Evolutionary conservation across 92 coral and sea anemone species (phyloP).

Genomic region (Chrysogorgia sp.): DNA sequence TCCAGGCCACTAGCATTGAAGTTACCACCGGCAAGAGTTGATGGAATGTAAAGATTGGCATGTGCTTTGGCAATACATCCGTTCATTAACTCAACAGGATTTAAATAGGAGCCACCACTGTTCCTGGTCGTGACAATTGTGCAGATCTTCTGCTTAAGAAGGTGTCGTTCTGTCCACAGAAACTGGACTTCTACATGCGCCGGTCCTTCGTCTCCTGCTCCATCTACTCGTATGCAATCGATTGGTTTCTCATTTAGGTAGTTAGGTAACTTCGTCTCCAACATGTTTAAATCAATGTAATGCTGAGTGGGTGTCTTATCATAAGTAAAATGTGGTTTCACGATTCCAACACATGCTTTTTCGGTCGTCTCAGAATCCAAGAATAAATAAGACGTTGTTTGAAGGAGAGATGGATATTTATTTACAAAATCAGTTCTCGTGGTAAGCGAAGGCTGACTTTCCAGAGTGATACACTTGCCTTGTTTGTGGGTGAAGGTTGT

Average conservation of each 20-base stretch:
- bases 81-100: slow-evolving; percentile 70
- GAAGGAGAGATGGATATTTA: slow-evolving; percentile 45
- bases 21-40: slow-evolving; percentile 59
- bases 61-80: slow-evolving; percentile 63
- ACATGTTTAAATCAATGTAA: slow-evolving; percentile 61
- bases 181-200: slow-evolving; percentile 68
- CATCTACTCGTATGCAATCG: slow-evolving; percentile 67
- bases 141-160: slow-evolving; percentile 52
- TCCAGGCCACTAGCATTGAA: slow-evolving; percentile 36
- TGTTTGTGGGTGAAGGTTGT: slow-evolving; percentile 60
- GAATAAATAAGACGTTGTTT: slow-evolving; percentile 65
- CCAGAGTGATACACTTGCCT: slow-evolving; percentile 42
- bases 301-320: slow-evolving; percentile 69
- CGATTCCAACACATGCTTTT: slow-evolving; percentile 63
- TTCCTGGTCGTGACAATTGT: slow-evolving; percentile 63
- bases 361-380: slow-evolving; percentile 64
- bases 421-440: slow-evolving; percentile 60
- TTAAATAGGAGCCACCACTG: slow-evolving; percentile 67
- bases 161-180: slow-evolving; percentile 67
- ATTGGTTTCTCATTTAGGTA: slow-evolving; percentile 39
- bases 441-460: slow-evolving; percentile 27
- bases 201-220: slow-evolving; percentile 73
- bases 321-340: slow-evolving; percentile 59
- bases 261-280: slow-evolving; percentile 45
- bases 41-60: slow-evolving; percentile 64